A percentile compares a stretch with the other conserved stretches of the same genome.
These are phyloP conservation scores for Dasypus novemcinctus DNA, from an alignment of 2,113 vertebrate genomes.

Conservation along the genomic window DNA sequence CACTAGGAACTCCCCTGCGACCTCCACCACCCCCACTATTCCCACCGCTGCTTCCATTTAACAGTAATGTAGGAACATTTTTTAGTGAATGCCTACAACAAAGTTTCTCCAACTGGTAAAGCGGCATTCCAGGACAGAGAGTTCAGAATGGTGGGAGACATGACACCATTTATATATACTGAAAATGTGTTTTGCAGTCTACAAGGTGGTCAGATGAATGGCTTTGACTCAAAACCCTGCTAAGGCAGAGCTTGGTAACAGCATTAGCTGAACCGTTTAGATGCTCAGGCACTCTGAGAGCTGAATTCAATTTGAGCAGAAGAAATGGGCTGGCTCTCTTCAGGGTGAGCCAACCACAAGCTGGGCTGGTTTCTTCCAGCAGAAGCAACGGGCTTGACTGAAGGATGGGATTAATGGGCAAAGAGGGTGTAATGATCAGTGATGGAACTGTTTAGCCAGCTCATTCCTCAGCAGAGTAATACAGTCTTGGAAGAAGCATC, in stretches of 20 bases:
- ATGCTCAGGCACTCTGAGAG: not conserved
- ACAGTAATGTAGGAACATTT: not conserved
- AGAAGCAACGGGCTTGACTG: not conserved
- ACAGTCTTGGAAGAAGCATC: not conserved
- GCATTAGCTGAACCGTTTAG: not conserved
- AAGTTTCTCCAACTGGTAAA: not conserved
- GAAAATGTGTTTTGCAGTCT: slow-evolving; percentile 1
- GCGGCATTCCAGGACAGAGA: not conserved
- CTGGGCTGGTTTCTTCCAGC: slow-evolving; percentile 25
- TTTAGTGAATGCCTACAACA: not conserved
- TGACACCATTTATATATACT: not conserved
- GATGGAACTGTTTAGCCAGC: not conserved
- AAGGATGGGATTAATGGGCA: not conserved
- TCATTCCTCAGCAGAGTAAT: slow-evolving; percentile 1
- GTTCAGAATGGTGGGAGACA: not conserved
- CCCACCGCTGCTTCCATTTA: not conserved
- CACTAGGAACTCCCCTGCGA: not conserved
- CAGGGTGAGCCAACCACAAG: not conserved
- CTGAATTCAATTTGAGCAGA: slow-evolving; percentile 37
- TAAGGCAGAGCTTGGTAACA: slow-evolving; percentile 17
- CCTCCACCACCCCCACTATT: too few species aligned
- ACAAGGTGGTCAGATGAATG: slow-evolving; percentile 39
- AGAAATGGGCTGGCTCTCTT: slow-evolving; percentile 31
- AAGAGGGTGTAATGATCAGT: not conserved
- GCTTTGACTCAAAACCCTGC: slow-evolving; percentile 18